Evolutionary conservation across 1,140 invertebrate species (phyloP), one percentile per base, ranked within the genome.

Genomic region (Potamilus streckersoni): DNA sequence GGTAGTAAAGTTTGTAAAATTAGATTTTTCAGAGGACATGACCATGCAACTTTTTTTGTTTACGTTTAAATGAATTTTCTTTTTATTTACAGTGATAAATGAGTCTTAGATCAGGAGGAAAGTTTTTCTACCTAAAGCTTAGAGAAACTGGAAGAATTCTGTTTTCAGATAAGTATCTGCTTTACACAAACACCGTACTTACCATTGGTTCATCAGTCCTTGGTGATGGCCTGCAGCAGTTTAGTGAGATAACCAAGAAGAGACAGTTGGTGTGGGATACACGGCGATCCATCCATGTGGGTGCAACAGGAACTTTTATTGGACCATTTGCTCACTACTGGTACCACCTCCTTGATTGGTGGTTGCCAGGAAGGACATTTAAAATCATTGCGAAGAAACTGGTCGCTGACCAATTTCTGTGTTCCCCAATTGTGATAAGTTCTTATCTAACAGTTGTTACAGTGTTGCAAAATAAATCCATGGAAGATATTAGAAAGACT

Each of bases 311-410:
- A 20, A 89, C 93, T 59, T 93, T 94, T 19, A 92, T 96, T 8
- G 96, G 96, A 49, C 87, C 95, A n/a, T 87, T 96, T 8, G 96
- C 95, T 85, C 96, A 97, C 87, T 93, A 94, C 87, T 96, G 96
- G 95, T 96, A 96, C 84, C 91, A 92, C 67, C 92, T 92, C 76
- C 88, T 96, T 78, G 95, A 96, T 84, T 89, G 89, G 70, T 91
- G 89, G 84, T 89, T 95, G 23, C 93, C 94, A 61, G 95, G 95
- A 27, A 92, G 93, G 82, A 92, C 93, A 3, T 85, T 95, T 59
- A 88, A 90, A 59, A 92, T 93, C 82, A 93, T 97, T 13, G 78
- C 93, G 12, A 96, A 96, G 87, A 98, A 98, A 91, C 93, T 97
- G 55, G 55, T 96, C 16, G 85, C 96, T 17, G 96, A 98, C 90